Conservation (phyloP, 1,140 invertebrate species). For the Ceratina japonica region DNA sequence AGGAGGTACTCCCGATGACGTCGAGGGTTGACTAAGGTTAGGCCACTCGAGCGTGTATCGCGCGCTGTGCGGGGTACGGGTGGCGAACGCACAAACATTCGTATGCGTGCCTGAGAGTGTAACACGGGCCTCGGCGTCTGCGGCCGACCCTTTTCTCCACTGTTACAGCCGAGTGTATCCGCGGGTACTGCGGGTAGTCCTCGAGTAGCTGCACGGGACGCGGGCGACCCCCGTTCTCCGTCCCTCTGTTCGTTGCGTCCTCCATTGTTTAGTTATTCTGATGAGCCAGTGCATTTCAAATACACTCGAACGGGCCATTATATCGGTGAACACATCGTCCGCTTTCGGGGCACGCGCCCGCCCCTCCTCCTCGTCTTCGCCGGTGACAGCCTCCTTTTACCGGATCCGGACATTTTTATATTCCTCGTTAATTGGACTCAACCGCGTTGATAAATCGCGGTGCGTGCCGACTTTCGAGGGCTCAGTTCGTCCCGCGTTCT, state of each 20-base stretch:
- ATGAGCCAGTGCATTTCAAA: slow-evolving; percentile 67
- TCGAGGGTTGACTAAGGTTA: slow-evolving; percentile 68
- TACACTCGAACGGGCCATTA: slow-evolving; percentile 64
- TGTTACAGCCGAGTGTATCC: slow-evolving; percentile 51
- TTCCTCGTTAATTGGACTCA: slow-evolving; percentile 34
- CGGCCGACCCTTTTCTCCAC: slow-evolving; percentile 33
- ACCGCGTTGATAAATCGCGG: slow-evolving; percentile 24
- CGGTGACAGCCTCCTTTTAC: neutral
- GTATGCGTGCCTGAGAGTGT: slow-evolving; percentile 39
- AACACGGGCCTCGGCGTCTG: slow-evolving; percentile 19
- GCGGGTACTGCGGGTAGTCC: slow-evolving; percentile 36
- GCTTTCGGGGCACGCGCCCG: slow-evolving; percentile 42
- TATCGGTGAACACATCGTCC: slow-evolving; percentile 53
- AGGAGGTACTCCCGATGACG: slow-evolving; percentile 52
- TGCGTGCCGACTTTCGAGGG: neutral
- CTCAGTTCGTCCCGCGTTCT: neutral
- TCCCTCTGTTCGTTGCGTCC: slow-evolving; percentile 33
- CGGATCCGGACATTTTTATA: slow-evolving; percentile 7
- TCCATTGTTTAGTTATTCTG: slow-evolving; percentile 70
- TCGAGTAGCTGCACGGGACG: slow-evolving; percentile 46
- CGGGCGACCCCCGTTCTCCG: neutral
- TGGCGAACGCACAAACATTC: slow-evolving; percentile 32
- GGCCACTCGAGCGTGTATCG: slow-evolving; percentile 54
- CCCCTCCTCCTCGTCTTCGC: neutral
- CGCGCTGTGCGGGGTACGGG: slow-evolving; percentile 23